Conservation (phyloP, 2,113 vertebrate species). For the Taurulus bubalis region DNA sequence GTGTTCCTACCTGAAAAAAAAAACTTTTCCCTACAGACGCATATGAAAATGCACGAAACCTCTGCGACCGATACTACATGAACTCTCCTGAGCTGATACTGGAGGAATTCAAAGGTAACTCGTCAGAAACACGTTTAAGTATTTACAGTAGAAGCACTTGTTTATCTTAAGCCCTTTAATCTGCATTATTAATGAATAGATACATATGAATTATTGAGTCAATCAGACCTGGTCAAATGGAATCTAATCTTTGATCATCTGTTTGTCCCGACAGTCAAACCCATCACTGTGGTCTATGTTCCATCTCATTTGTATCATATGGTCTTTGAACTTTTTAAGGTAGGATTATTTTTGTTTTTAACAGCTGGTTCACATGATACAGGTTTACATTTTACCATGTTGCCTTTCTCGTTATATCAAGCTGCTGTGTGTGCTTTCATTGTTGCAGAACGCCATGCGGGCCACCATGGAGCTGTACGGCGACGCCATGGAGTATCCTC, state of each 20-base stretch:
- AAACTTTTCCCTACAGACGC: conserved; percentile 86
- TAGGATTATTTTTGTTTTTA: conserved; percentile 58
- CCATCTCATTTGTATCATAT: conserved; percentile 99
- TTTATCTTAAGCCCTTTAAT: not conserved
- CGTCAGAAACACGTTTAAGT: not conserved
- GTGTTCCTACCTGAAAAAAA: not conserved
- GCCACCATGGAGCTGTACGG: conserved; percentile 94
- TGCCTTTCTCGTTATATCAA: not conserved
- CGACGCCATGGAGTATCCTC: conserved; percentile 88
- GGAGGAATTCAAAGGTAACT: conserved; percentile 91
- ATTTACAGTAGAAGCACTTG: not conserved
- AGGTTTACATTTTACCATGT: not conserved
- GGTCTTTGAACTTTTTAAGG: conserved; percentile 99
- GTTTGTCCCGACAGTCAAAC: conserved; percentile 84
- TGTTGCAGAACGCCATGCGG: conserved; percentile 94
- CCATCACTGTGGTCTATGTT: conserved; percentile 94
- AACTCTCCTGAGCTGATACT: conserved; percentile 93
- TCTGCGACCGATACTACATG: conserved; percentile 98
- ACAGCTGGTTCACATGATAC: not conserved
- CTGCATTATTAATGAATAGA: not conserved
- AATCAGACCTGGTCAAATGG: not conserved
- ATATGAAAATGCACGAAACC: conserved; percentile 93
- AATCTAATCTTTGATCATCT: not conserved
- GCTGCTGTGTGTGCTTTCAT: not conserved
- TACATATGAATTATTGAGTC: not conserved